These are phyloP conservation scores for Catocala fraxini DNA, from an alignment of 2,888 invertebrate genomes.

Conservation along the genomic window DNA sequence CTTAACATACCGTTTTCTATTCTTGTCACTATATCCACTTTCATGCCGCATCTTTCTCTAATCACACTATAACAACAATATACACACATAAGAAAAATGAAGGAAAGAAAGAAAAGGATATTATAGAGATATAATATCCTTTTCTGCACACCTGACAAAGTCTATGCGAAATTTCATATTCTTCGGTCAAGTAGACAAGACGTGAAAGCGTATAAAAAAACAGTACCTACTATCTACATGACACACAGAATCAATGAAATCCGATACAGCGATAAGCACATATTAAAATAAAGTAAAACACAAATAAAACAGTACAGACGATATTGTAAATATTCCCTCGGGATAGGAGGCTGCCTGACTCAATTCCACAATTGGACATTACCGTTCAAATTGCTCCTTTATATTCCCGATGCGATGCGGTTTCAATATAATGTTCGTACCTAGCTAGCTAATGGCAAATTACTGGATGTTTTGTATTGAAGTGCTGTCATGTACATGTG, in stretches of 20 bases:
- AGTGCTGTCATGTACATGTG: conserved; percentile 15
- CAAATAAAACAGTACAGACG: conserved; percentile 30
- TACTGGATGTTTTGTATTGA: conserved; percentile 41
- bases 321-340: conserved; percentile 44
- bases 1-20: too few relatives aligned
- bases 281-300: conserved; percentile 45
- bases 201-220: too few relatives aligned
- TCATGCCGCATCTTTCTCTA: too few relatives aligned
- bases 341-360: conserved; percentile 49
- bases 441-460: conserved; percentile 43
- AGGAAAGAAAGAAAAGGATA: too few relatives aligned
- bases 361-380: conserved; percentile 55
- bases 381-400: conserved; percentile 51
- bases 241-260: neutral
- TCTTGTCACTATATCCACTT: too few relatives aligned
- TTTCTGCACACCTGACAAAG: too few relatives aligned
- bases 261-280: conserved; percentile 23
- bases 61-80: too few relatives aligned
- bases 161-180: too few relatives aligned
- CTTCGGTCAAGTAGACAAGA: too few relatives aligned
- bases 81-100: too few relatives aligned
- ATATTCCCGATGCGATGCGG: conserved; percentile 51
- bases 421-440: conserved; percentile 51
- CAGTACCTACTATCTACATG: too few relatives aligned
- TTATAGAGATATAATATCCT: too few relatives aligned